phyloP scores from a whole-genome alignment of 2,797 vertebrate genomes.

The Mergus octosetaceus region DNA sequence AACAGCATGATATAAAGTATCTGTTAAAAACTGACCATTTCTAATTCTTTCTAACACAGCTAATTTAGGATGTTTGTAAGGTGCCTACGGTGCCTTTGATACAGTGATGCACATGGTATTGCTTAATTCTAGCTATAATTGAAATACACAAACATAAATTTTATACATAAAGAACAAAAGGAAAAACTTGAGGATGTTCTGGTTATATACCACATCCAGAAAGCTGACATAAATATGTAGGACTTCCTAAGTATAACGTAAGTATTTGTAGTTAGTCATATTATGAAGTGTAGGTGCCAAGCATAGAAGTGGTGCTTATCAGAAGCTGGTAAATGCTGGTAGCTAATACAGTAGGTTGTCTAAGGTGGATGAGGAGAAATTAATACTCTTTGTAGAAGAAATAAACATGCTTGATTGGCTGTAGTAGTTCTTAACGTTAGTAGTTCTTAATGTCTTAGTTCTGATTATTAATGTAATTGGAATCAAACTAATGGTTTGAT shows the following conservation, averaged over 20 bases:
- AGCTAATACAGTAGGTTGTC: not conserved
- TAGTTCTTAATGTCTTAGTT: not conserved
- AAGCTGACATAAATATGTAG: not conserved
- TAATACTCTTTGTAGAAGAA: not conserved
- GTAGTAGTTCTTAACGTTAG: not conserved
- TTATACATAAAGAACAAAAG: not conserved
- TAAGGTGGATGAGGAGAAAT: not conserved
- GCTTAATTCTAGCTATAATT: not conserved
- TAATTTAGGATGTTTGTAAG: constrained; percentile 17
- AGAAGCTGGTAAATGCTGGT: not conserved
- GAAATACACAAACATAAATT: not conserved
- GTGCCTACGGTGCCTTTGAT: not conserved
- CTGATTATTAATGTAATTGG: not conserved
- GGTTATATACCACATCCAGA: not conserved
- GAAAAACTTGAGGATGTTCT: not conserved
- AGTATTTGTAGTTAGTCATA: not conserved
- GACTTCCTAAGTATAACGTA: not conserved
- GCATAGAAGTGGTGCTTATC: not conserved
- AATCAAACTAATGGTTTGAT: not conserved
- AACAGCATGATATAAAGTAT: not conserved
- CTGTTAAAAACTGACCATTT: not conserved
- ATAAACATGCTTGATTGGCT: not conserved
- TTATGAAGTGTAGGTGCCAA: not conserved
- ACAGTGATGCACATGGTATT: not conserved
- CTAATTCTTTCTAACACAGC: constrained; percentile 49